Evolutionary conservation across 2,797 vertebrate genomes (phyloP), one percentile per base, ranked within the genome.

Genomic region (Sternotherus odoratus): DNA sequence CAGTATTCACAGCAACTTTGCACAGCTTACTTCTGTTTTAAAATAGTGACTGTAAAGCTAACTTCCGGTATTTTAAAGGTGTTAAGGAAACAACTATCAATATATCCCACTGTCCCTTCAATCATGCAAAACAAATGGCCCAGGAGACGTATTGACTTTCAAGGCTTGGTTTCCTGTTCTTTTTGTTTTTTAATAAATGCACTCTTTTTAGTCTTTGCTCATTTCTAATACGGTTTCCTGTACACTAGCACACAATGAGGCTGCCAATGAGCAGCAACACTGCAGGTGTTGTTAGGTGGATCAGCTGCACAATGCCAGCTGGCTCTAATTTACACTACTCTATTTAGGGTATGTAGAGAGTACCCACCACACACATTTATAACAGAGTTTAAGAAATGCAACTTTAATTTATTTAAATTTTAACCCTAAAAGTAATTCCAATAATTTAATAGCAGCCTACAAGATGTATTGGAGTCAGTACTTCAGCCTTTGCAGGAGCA

Each of bases 141-240:
- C 89, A 89, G 89, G 53, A 88, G 86, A 95, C 79, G 53, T 50
- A 78, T 77, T 57, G 89, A 89, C 92, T 87, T 96, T 96, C 94
- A 87, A 88, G 74, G 83, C 83, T 95, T 95, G 39, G 5, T 75
- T 94, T 91, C 80, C 30, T 56, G 28, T 56, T 10, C 7, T 79
- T 53, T 92, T 24, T n/a, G 79, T 50, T 24, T 80, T 93, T 95
- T 86, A 79, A 93, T n/a, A 91, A 86, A 79, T 15, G 5, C 57
- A 81, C 79, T 83, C 80, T 49, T n/a, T 86, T n/a, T 86, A 72
- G 54, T 46, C 33, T 13, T 50, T 46, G 24, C 46, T 74, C 63
- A 66, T 66, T n/a, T 66, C 17, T 66, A 66, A 46, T 49, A 94
- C 16, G 82, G 39, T 4, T 13, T 69, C 7, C 74, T 77, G 54